Evolutionary conservation across 2,797 vertebrate species (phyloP).

Genomic region (Acanthurus tractus): DNA sequence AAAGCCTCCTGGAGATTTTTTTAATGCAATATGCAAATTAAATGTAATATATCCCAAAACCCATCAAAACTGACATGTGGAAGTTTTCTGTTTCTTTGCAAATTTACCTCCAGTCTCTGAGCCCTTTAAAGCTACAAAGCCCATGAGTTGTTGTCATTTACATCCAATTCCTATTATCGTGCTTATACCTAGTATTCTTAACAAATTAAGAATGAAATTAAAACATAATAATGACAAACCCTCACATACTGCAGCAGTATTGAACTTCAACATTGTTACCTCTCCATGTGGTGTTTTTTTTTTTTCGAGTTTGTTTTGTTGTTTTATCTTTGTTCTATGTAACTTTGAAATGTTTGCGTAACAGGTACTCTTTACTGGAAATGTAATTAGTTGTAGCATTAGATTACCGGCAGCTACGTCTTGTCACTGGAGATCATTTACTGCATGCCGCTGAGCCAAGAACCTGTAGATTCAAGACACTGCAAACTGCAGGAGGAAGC

Average conservation of each 20-base stretch:
- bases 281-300: background rate
- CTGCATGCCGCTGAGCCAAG: conserved; percentile 12
- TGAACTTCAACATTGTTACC: background rate
- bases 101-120: background rate
- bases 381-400: conserved; percentile 22
- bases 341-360: background rate
- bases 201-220: background rate
- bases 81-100: conserved; percentile 12
- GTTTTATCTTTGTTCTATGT: background rate
- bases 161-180: background rate
- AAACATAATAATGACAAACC: background rate
- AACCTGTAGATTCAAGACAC: conserved; percentile 44
- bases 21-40: conserved; percentile 24
- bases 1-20: background rate
- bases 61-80: background rate
- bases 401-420: background rate
- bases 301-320: background rate
- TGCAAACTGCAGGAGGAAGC: conserved; percentile 50
- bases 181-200: conserved; percentile 4
- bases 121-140: background rate
- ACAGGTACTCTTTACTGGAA: background rate
- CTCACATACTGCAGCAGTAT: background rate
- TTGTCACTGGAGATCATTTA: conserved; percentile 34
- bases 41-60: conserved; percentile 10
- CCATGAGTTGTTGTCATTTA: background rate